A percentile compares a stretch with the other conserved stretches of the same genome.
Conservation (phyloP, 1,140 invertebrate genomes). For the Hylyphantes graminicola region DNA sequence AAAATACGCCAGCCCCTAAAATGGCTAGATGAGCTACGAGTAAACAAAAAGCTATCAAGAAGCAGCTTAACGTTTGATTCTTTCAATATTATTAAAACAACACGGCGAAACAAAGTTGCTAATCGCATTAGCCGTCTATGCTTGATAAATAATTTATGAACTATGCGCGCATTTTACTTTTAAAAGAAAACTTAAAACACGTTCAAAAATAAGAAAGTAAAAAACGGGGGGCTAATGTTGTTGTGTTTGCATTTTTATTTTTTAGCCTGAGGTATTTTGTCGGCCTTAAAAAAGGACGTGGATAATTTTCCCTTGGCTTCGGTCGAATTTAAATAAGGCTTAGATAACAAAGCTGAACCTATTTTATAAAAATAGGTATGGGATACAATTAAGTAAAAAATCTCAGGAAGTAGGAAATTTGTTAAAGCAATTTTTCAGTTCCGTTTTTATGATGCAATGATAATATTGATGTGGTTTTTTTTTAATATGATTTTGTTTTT, state of each 20-base stretch:
- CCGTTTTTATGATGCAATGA: too few relatives aligned
- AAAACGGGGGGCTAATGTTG: not conserved
- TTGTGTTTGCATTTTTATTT: conserved; percentile 1
- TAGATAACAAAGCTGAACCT: conserved; percentile 24
- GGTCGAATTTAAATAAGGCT: conserved; percentile 42
- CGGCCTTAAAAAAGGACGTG: conserved; percentile 20
- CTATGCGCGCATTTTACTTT: not conserved
- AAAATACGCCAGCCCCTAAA: too few relatives aligned
- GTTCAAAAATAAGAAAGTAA: not conserved
- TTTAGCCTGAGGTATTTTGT: conserved; percentile 9
- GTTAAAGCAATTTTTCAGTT: too few relatives aligned
- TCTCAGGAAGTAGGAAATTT: not conserved
- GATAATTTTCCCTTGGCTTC: conserved; percentile 33
- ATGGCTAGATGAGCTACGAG: too few relatives aligned
- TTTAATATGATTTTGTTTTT: too few relatives aligned
- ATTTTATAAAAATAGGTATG: not conserved
- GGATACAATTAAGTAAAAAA: conserved; percentile 15
- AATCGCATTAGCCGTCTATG: conserved; percentile 5
- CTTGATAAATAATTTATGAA: conserved; percentile 51
- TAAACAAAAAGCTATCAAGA: conserved; percentile 18
- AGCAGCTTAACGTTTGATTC: conserved; percentile 34
- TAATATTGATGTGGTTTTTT: too few relatives aligned
- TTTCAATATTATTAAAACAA: conserved; percentile 48
- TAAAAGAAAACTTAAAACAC: conserved; percentile 23
- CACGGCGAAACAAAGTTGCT: conserved; percentile 43